Conservation (phyloP, 2,113 vertebrate genomes). For the Oncorhynchus mykiss region DNA sequence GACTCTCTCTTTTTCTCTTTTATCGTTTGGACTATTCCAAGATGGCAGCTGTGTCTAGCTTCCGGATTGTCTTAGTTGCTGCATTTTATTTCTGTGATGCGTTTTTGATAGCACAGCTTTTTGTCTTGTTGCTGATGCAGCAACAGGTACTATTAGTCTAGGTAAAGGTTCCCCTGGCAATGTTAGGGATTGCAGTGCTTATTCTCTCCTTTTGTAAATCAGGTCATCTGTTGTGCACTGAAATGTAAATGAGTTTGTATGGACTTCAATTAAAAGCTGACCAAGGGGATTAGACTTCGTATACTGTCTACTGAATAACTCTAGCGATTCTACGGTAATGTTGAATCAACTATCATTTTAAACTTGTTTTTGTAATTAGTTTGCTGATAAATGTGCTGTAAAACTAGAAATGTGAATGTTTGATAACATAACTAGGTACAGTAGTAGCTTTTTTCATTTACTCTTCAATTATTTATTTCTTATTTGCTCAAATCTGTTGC, state of each 20-base stretch:
- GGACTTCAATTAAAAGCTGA: constrained; percentile 73
- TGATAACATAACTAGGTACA: constrained; percentile 74
- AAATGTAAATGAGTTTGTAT: constrained; percentile 68
- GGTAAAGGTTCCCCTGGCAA: constrained; percentile 46
- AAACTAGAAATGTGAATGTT: constrained; percentile 83
- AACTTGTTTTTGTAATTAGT: constrained; percentile 77
- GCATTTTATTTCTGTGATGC: constrained; percentile 76
- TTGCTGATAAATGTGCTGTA: constrained; percentile 81
- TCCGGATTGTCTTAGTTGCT: constrained; percentile 73
- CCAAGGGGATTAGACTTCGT: constrained; percentile 75
- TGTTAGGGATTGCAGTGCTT: constrained; percentile 64
- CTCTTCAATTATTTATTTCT: constrained; percentile 71
- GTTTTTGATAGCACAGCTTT: constrained; percentile 72
- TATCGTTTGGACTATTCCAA: constrained; percentile 70
- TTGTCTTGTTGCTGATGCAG: constrained; percentile 45
- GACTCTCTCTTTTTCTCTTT: constrained; percentile 38
- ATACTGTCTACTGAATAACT: constrained; percentile 78
- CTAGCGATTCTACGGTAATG: constrained; percentile 92
- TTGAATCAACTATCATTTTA: constrained; percentile 95
- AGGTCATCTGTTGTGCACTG: constrained; percentile 73
- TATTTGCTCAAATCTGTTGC: constrained; percentile 81
- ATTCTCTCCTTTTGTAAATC: constrained; percentile 71
- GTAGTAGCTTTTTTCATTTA: constrained; percentile 64
- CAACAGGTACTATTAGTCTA: constrained; percentile 43
- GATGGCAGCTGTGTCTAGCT: constrained; percentile 83